These are phyloP conservation scores for Hololepta plana DNA, from an alignment of 2,888 invertebrate genomes.

Conservation along the genomic window DNA sequence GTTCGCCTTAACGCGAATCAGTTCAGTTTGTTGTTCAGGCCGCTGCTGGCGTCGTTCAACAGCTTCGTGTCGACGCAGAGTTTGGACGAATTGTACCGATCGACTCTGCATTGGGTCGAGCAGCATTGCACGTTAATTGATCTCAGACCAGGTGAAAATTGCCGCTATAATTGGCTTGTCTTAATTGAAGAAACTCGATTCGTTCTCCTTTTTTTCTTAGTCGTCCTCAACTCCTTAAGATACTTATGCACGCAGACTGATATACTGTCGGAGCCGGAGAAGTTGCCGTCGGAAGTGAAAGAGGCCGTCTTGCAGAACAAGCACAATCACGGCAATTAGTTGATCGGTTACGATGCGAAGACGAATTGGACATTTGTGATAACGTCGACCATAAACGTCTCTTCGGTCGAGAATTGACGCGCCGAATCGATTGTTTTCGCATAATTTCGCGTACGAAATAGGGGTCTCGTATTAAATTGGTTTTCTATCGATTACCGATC, in stretches of 20 bases:
- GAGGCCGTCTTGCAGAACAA: too few relatives aligned
- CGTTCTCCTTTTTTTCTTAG: conserved; percentile 33
- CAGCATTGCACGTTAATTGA: conserved; percentile 90
- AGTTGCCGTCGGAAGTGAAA: conserved; percentile 83
- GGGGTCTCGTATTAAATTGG: too few relatives aligned
- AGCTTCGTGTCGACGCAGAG: conserved; percentile 82
- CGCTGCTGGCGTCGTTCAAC: conserved; percentile 79
- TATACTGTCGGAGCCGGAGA: conserved; percentile 75
- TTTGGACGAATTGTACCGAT: conserved; percentile 78
- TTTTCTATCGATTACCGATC: too few relatives aligned
- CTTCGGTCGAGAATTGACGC: too few relatives aligned
- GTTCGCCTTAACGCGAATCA: conserved; percentile 27
- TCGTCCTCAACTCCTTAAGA: conserved; percentile 78
- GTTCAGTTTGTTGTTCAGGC: conserved; percentile 85
- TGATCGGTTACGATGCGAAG: too few relatives aligned
- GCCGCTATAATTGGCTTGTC: too few relatives aligned
- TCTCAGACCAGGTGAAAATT: conserved; percentile 71
- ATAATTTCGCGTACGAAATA: too few relatives aligned
- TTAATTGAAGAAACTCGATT: conserved; percentile 1
- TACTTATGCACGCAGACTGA: conserved; percentile 85
- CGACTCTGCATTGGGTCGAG: conserved; percentile 87
- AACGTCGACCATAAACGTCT: too few relatives aligned
- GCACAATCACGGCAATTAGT: too few relatives aligned
- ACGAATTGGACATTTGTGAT: too few relatives aligned
- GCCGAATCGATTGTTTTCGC: too few relatives aligned